phyloP scores from a whole-genome alignment of 2,797 vertebrate genomes.

The Enteromius unitaeniatus region DNA sequence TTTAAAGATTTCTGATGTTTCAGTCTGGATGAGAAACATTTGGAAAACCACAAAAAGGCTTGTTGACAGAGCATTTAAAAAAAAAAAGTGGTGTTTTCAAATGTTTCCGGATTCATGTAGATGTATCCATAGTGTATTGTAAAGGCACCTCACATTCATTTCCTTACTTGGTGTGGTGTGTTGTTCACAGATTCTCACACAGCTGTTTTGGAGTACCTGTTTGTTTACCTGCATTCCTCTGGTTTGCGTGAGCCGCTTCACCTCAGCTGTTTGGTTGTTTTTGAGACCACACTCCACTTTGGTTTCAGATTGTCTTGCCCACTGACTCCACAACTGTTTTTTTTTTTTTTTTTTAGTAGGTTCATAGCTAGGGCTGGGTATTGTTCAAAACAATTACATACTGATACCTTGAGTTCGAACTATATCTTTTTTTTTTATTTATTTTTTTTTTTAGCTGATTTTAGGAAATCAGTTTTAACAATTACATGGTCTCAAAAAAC shows the following conservation, averaged over 20 bases:
- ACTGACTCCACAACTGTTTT: background rate
- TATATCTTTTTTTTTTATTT: no score
- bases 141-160: background rate
- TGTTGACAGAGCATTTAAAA: background rate
- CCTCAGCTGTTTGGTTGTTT: conserved; percentile 5
- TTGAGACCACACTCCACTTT: background rate
- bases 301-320: background rate
- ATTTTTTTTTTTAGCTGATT: no score
- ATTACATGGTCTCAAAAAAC: no score
- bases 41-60: background rate
- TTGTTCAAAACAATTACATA: no score
- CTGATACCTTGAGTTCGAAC: no score
- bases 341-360: background rate
- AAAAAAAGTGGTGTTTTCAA: background rate
- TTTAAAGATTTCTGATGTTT: background rate
- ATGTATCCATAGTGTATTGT: background rate
- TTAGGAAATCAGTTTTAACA: no score
- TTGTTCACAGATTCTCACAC: conserved; percentile 19
- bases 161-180: background rate
- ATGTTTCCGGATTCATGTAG: background rate
- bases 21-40: background rate
- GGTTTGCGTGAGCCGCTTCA: background rate
- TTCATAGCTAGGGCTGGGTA: background rate
- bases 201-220: conserved; percentile 35
- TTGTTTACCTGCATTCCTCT: conserved; percentile 48